Evolutionary conservation across 2,888 invertebrate species (phyloP), one percentile per base, ranked within the genome.

Genomic region (Yponomeuta sedellus): DNA sequence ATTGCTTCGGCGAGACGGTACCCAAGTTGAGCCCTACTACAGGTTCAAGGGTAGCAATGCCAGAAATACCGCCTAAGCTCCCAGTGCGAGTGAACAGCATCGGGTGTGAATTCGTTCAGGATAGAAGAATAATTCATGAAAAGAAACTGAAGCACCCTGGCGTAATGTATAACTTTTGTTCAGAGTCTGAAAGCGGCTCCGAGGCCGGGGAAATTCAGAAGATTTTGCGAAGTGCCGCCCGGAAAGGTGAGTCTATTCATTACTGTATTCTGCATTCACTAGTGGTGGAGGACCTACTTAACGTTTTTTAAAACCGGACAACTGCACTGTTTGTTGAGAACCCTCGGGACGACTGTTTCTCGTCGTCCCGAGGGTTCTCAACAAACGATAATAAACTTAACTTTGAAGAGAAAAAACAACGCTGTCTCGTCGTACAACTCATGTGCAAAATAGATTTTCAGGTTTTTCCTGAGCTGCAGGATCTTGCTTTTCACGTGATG

Each of bases 161-260:
- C 67, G 74, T 72, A 58, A 76, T 75, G 64, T 74, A 78, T 69
- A 77, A 78, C n/a, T 65, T 82, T 68, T 85, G 81, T 70, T 92
- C 92, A 5, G 94, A 94, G 75, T 94, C 94, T 69, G 95, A 95
- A 79, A 94, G 94, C 76, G 94, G 94, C 34, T 94, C 94, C 58
- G 95, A 95, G 78, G 94, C 94, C 57, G 94, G 94, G 5, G 95
- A 95, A 83, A 92, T 95, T 68, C 94, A 94, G 75, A 89, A 93
- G 71, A 94, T 94, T 74, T 82, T 93, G 75, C 88, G 85, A 70
- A 82, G 75, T 71, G 80, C 82, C 73, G 65, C 71, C 10, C 72
- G 70, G 25, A 75, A 75, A 69, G 76, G 76, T 77, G 70, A 74
- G 75, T 64, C 61, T 10, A 57, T 20, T 10, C 20, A 57, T 25